Evolutionary conservation across 1,140 invertebrate species (phyloP).

Genomic region (Druon quercuslanigerum): DNA sequence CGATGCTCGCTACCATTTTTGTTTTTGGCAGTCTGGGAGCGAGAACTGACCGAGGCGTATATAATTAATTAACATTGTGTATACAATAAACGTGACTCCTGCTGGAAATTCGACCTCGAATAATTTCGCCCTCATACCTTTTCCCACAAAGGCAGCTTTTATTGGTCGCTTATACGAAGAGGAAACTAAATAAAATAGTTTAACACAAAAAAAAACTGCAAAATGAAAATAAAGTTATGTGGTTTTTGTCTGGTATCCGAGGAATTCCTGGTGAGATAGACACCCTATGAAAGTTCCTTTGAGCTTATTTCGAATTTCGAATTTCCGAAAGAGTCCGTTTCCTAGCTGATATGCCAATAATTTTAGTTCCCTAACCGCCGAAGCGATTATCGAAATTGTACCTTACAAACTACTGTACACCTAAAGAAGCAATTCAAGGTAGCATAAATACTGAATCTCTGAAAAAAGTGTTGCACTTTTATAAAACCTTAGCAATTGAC

Average conservation of each 20-base stretch:
- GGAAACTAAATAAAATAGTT: not conserved
- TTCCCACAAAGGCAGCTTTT: not conserved
- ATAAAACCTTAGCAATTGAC: not conserved
- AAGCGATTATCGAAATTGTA: constrained; percentile 41
- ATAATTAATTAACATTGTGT: constrained; percentile 41
- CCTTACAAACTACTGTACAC: constrained; percentile 33
- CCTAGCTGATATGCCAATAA: constrained; percentile 69
- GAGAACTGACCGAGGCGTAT: constrained; percentile 57
- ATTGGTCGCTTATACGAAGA: not conserved
- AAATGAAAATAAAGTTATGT: not conserved
- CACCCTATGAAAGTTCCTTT: not conserved
- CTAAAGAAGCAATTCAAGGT: not conserved
- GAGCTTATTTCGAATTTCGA: constrained; percentile 35
- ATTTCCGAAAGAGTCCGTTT: constrained; percentile 52
- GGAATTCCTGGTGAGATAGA: not conserved
- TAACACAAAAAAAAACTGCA: not conserved
- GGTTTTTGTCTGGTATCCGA: constrained; percentile 3
- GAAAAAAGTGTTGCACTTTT: not conserved
- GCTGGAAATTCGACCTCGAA: constrained; percentile 56
- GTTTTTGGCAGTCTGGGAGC: constrained; percentile 55
- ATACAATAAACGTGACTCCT: constrained; percentile 52
- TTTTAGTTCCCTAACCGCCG: constrained; percentile 43
- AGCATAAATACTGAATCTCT: not conserved
- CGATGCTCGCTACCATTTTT: constrained; percentile 55
- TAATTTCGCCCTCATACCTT: not conserved